Base-by-base conservation (phyloP, 92 coral and sea anemone genomes). In the Galaxea fascicularis region DNA sequence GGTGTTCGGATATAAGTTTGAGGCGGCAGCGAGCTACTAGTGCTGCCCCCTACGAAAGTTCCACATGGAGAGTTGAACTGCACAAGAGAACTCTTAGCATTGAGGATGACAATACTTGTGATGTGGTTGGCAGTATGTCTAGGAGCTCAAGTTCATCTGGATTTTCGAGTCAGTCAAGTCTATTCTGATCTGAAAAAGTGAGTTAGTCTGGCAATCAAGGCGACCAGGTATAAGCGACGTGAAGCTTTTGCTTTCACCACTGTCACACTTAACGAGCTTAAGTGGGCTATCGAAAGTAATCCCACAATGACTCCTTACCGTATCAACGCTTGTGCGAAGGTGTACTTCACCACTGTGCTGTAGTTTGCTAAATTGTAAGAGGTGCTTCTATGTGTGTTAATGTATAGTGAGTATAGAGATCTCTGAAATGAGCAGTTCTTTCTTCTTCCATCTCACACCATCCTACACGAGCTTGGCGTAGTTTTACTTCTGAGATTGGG, bases 141-240 rank as follows among this genome's bases (percentile, higher is more conserved):
- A 62, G 73, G 29, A 63, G 58, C 24, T 65, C 73, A 0, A 63
- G 72, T 26, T 47, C 71, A 9, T 78, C 62, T 21, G 73, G 72
- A 8, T 78, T 76, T 59, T 76, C 81, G 35, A 76, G 81, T 22
- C 67, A 57, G 22, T 58, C 81, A 14, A 76, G 68, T 35, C 68
- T 76, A 0, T 39, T 58, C 24, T 73, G 46, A 77, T 14, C 14
- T 13, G 27, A 11, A 14, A 26, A n/a, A n/a, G n/a, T n/a, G n/a
- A 26, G 12, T 4, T 10, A 63, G 15, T 24, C 15, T 4, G 16
- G 30, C 35, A 15, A 20, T 14, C 14, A 16, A 1, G 46, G 28
- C 18, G 44, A 17, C 12, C 71, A 8, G 13, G 46, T 8, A 17
- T 6, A 16, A 20, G 21, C 4, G 22, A 56, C 5, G 4, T 16